Evolutionary conservation across 2,113 vertebrate species (phyloP), one percentile per base, ranked within the genome.

Genomic region (Austrofundulus limnaeus): DNA sequence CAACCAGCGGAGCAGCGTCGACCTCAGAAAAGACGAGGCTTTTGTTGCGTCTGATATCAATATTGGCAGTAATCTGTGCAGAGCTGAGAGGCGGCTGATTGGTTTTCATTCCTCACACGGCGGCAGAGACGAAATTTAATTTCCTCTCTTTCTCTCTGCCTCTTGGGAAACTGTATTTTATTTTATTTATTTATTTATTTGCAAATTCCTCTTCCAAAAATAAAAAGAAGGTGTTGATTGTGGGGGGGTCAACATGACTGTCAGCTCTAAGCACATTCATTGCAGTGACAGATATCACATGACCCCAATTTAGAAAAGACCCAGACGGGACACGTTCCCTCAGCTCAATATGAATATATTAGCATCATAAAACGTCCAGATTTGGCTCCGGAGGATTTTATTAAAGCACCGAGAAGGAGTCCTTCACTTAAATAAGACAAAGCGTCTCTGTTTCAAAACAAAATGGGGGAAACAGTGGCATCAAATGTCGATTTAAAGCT

Each of bases 261-360:
- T 85, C 73, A 84, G 83, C 84, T 75, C 69, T 75, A 72, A 86
- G 81, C 74, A 77, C 69, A 81, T 78, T 78, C 80, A 80, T 73
- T 78, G 72, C 78, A 63, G 80, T 81, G 83, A 85, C 85, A 83
- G 87, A 86, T 85, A 85, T 82, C 84, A 89, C 77, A 79, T 90
- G 88, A 90, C 89, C 88, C 78, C 90, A 91, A 90, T 91, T 88
- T 90, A 85, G 67, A 62, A 78, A 69, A 83, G 85, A 65, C 75
- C 51, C 50, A 45, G 72, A 72, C 60, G 72, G 79, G 82, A 80
- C 59, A 55, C 73, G 55, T 80, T 78, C 57, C 66, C 39, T 42
- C 37, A 48, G 52, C 75, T 52, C 75, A 66, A 66, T 75, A 72
- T 83, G 80, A 88, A 88, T 86, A 83, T 80, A 85, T 88, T 84